phyloP scores from a whole-genome alignment of 1,140 invertebrate genomes.

The Trachelipus rathkii region DNA sequence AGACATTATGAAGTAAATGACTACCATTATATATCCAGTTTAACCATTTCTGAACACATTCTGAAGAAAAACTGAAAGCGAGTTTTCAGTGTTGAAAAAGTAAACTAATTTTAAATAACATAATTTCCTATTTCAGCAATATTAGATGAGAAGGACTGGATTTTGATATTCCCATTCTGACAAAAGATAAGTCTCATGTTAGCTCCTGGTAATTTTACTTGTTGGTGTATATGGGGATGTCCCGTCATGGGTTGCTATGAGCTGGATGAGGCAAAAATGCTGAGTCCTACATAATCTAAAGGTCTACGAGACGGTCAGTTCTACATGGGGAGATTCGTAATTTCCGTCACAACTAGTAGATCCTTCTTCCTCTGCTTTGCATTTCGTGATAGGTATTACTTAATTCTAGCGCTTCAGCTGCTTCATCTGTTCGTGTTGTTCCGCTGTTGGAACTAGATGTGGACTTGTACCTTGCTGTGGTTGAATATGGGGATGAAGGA shows the following conservation, averaged over 20 bases:
- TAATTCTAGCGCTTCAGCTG: slow-evolving; percentile 39
- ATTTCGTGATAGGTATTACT: slow-evolving; percentile 41
- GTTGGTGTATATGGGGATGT: background rate
- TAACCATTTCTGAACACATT: too few species aligned
- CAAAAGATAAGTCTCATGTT: background rate
- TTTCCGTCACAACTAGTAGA: slow-evolving; percentile 45
- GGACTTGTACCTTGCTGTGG: background rate
- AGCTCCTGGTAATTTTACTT: background rate
- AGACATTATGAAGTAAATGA: too few species aligned
- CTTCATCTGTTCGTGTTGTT: slow-evolving; percentile 35
- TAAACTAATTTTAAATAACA: too few species aligned
- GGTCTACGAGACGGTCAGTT: background rate
- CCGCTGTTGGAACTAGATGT: slow-evolving; percentile 27
- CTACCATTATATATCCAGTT: too few species aligned
- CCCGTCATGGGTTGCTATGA: background rate
- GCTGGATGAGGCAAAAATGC: background rate
- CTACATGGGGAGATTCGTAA: slow-evolving; percentile 26
- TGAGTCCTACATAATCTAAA: background rate
- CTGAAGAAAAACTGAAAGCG: too few species aligned
- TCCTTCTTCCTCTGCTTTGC: slow-evolving; percentile 38
- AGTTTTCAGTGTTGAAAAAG: too few species aligned
- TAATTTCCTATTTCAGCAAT: background rate
- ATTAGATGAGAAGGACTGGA: background rate
- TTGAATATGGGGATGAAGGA: slow-evolving; percentile 16
- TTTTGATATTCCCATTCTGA: background rate